Evolutionary conservation across 2,797 vertebrate genomes (phyloP).

Genomic region (Periophthalmus magnuspinnatus): DNA sequence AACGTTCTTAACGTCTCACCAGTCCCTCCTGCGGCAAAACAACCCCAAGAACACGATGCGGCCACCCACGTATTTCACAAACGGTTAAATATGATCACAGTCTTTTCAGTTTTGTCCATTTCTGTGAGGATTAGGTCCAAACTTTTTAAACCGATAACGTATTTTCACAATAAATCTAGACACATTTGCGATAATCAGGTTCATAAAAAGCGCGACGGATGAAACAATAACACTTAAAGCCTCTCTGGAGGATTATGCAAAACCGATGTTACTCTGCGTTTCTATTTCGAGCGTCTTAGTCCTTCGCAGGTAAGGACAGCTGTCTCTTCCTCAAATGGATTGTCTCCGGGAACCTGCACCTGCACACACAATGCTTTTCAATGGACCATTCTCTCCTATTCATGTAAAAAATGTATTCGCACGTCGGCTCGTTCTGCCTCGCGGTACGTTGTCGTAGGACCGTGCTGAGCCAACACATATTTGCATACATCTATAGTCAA

Average conservation of each 20-base stretch:
- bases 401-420: conserved; percentile 60
- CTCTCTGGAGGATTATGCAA: background rate
- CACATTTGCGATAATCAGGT: background rate
- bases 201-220: background rate
- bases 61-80: no score
- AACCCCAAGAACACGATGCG: no score
- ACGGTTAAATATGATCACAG: no score
- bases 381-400: conserved; percentile 66
- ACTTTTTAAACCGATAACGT: no score
- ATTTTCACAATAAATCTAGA: background rate
- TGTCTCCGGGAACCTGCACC: conserved; percentile 66
- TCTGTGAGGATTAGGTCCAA: no score
- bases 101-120: no score
- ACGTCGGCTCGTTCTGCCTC: conserved; percentile 29
- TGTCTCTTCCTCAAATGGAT: conserved; percentile 55
- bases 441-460: conserved; percentile 17
- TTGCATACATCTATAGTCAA: conserved; percentile 10
- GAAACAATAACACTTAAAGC: background rate
- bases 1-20: no score
- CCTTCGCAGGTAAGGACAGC: conserved; percentile 57
- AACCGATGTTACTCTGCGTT: conserved; percentile 16
- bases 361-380: conserved; percentile 68
- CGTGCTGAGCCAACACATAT: conserved; percentile 8
- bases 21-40: no score
- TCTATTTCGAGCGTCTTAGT: conserved; percentile 60